Evolutionary conservation across 2,113 vertebrate species (phyloP), one percentile per base, ranked within the genome.

Genomic region (Gadus macrocephalus): DNA sequence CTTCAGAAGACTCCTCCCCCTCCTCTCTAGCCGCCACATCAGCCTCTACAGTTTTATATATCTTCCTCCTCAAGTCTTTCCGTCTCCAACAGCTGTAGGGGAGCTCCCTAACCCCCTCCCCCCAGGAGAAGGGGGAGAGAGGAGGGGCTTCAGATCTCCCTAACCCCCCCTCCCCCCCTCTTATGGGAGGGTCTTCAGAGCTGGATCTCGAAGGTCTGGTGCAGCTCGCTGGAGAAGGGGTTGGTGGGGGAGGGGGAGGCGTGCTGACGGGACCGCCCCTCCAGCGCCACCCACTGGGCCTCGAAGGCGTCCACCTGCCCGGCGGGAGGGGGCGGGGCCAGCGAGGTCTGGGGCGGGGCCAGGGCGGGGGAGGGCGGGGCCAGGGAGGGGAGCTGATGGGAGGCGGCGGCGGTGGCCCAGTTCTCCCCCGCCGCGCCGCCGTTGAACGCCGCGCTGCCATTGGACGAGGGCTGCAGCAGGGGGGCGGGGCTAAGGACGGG

Each of bases 151-250:
- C 42, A 49, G 42, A 49, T 7, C 42, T 9, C 42, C 42, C 9
- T 14, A 9, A 9, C 42, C 12, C 19, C n/a, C 53, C 20, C 20
- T 20, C 27, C 20, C 53, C 12, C 73, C 55, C 68, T 19, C 53
- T 5, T 5, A 62, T 17, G 12, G 27, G 75, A 28, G 69, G 17
- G 72, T 75, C 84, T 79, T 93, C 91, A 99, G 82, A 99, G 96
- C 91, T 99, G 96, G 67, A 99, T 99, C 92, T 99, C 97, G 78
- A 99, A 99, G 0, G 97, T 99, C 84, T 99, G 98, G 89, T 99
- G 97, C 81, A 99, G 91, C 88, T 99, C 97, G 0, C 93, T 97
- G 67, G 96, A 98, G 91, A 99, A 99, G 65, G 97, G 97, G 81
- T 99, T 99, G 69, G 97, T 99, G 3, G 97, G 97, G 19, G 97